Evolutionary conservation across 2,888 invertebrate species (phyloP).

Genomic region (Dynastes maya): DNA sequence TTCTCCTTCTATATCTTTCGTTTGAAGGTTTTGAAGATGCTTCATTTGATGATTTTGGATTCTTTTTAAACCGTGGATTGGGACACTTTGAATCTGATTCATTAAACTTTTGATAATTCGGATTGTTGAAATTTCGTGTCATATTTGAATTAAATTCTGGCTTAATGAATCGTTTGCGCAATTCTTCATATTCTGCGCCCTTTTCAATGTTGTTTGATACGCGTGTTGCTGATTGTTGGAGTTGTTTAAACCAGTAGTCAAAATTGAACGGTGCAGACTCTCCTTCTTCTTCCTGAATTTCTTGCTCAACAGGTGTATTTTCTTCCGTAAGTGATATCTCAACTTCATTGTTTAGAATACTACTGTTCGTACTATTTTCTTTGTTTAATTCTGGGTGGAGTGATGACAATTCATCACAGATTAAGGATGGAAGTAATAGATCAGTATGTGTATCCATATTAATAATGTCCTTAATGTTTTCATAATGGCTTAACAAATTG

Average conservation of each 20-base stretch:
- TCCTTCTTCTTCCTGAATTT: neutral
- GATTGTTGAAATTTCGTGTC: neutral
- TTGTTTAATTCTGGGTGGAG: constrained; percentile 17
- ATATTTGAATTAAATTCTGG: constrained; percentile 5
- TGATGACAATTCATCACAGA: constrained; percentile 14
- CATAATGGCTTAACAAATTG: constrained; percentile 9
- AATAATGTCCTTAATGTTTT: constrained; percentile 7
- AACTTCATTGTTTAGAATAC: constrained; percentile 2
- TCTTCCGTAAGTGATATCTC: neutral
- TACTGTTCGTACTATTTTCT: neutral
- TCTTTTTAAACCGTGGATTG: neutral
- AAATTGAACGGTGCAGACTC: neutral
- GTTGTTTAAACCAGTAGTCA: neutral
- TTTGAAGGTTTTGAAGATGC: neutral
- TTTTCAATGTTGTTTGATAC: neutral
- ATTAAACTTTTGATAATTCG: neutral
- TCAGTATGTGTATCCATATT: constrained; percentile 16
- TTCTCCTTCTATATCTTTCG: neutral
- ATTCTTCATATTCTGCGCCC: neutral
- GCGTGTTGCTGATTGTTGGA: neutral
- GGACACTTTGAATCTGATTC: neutral
- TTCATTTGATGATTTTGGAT: neutral
- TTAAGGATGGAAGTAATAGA: neutral
- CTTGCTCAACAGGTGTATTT: neutral
- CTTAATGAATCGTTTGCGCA: constrained; percentile 7